Percentiles rank a stretch among this genome's conserved stretches.
These are phyloP conservation scores for Echinometra lucunter DNA, from an alignment of 53 echinoderm and acorn worm genomes.

Conservation along the genomic window DNA sequence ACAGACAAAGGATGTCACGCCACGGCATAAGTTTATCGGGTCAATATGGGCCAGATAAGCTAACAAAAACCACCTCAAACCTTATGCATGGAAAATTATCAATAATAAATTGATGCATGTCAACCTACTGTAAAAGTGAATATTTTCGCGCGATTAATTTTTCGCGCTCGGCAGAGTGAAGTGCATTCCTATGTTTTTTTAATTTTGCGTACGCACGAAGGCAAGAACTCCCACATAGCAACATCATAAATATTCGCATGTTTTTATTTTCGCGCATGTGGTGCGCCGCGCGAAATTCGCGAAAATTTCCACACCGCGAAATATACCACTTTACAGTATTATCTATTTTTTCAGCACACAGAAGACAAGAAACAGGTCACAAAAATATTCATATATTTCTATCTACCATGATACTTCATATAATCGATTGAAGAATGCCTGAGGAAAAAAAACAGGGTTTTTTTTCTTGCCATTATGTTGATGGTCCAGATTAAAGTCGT, in stretches of 20 bases:
- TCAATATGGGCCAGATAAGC: not conserved
- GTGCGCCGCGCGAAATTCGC: no score
- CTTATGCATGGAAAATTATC: constrained; percentile 5
- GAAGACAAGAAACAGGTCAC: not conserved
- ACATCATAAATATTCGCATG: no score
- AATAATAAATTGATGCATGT: not conserved
- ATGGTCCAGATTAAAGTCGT: constrained; percentile 5
- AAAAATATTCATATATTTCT: constrained; percentile 1
- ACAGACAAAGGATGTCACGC: not conserved
- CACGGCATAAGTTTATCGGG: constrained; percentile 5
- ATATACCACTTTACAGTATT: no score
- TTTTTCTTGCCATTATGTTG: not conserved
- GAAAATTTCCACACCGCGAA: no score
- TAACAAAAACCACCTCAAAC: not conserved
- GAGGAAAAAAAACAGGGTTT: not conserved
- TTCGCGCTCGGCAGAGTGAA: no score
- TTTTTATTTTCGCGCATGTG: no score
- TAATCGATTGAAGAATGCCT: not conserved
- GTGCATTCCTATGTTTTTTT: no score
- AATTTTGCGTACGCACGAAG: no score
- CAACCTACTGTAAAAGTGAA: no score
- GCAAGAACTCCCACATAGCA: no score
- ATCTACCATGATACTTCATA: not conserved
- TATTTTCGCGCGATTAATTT: no score
- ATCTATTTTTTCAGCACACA: not conserved